These are phyloP conservation scores for Seison nebaliae DNA, from an alignment of 1,140 invertebrate species.

Conservation along the genomic window DNA sequence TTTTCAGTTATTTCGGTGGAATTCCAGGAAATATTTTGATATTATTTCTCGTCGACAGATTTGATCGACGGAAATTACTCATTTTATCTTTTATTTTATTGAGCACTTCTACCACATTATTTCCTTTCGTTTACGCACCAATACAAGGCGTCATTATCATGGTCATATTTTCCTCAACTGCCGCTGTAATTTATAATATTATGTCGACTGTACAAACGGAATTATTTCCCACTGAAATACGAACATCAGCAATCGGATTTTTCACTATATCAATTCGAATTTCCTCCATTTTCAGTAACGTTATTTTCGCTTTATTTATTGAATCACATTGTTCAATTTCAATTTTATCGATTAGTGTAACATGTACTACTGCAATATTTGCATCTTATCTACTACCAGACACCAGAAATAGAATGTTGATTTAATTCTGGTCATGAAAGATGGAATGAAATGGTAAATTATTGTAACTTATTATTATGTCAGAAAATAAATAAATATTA, in stretches of 20 bases:
- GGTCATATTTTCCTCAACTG: slow-evolving; percentile 6
- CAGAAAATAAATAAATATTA: no score
- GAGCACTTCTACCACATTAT: slow-evolving; percentile 9
- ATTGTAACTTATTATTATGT: no score
- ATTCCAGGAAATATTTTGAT: slow-evolving; percentile 31
- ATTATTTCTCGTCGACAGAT: slow-evolving; percentile 28
- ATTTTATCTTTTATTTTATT: slow-evolving; percentile 5
- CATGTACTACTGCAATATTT: background rate
- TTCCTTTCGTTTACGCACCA: slow-evolving; percentile 4
- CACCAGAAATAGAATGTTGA: no score
- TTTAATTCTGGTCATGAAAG: no score
- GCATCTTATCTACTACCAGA: no score
- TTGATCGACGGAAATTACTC: slow-evolving; percentile 29
- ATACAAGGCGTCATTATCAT: slow-evolving; percentile 7
- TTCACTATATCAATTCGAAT: slow-evolving; percentile 25
- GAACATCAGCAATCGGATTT: slow-evolving; percentile 5
- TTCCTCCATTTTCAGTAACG: slow-evolving; percentile 30
- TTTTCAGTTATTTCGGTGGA: slow-evolving; percentile 22
- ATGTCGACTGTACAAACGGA: slow-evolving; percentile 5
- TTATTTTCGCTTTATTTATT: slow-evolving; percentile 28
- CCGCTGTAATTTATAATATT: slow-evolving; percentile 9
- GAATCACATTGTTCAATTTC: slow-evolving; percentile 28
- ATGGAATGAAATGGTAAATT: no score
- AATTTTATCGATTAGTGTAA: slow-evolving; percentile 25
- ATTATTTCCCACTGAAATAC: slow-evolving; percentile 9